Evolutionary conservation across 2,888 invertebrate species (phyloP).

Genomic region (Lasioglossum vierecki): DNA sequence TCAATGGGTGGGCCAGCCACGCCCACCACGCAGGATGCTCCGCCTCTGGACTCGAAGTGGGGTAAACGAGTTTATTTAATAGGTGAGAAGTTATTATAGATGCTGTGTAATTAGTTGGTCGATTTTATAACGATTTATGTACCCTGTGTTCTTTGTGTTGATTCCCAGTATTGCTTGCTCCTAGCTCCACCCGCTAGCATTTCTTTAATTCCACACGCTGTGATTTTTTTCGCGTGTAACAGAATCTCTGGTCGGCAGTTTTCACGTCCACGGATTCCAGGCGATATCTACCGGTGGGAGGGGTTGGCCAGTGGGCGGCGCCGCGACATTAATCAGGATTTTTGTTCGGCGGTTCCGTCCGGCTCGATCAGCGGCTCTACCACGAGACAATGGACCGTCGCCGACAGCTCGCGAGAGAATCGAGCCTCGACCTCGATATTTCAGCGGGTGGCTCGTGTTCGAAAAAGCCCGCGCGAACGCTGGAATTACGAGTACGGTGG

Average conservation of each 20-base stretch:
- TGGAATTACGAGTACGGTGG: background rate
- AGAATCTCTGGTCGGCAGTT: background rate
- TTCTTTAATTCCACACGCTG: background rate
- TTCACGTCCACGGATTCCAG: constrained; percentile 13
- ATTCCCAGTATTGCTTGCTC: background rate
- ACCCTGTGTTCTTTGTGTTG: background rate
- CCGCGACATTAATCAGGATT: constrained; percentile 29
- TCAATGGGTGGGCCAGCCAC: background rate
- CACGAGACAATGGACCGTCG: constrained; percentile 23
- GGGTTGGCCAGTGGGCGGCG: background rate
- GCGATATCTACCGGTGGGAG: constrained; percentile 8
- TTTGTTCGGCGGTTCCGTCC: constrained; percentile 24
- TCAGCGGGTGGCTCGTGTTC: background rate
- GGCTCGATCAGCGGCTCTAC: constrained; percentile 31
- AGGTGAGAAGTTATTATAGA: background rate
- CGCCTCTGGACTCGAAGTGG: background rate
- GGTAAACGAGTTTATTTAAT: background rate
- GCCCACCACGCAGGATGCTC: background rate
- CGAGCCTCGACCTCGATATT: constrained; percentile 32
- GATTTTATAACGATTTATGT: background rate
- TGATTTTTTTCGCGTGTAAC: background rate
- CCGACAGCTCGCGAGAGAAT: constrained; percentile 16
- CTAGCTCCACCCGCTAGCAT: background rate
- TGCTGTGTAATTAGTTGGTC: background rate
- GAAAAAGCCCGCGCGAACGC: background rate